Conservation (phyloP, 2,113 vertebrate genomes). For the Cricetomys ansorgei region DNA sequence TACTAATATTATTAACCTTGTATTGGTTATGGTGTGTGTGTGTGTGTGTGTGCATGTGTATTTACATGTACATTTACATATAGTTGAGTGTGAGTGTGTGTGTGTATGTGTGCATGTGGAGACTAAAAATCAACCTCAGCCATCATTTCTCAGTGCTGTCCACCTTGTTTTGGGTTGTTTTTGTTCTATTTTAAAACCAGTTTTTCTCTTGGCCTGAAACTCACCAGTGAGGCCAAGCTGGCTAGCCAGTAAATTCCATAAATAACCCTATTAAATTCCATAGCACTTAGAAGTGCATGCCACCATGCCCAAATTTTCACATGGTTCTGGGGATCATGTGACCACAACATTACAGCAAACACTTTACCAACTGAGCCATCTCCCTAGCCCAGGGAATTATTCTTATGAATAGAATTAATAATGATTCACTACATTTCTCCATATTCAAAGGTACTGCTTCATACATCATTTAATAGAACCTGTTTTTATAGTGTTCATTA, state of each 20-base stretch:
- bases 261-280: background rate
- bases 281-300: background rate
- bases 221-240: background rate
- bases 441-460: constrained; percentile 1
- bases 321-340: too few relatives aligned
- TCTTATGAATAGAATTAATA: background rate
- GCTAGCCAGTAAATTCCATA: background rate
- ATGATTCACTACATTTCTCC: background rate
- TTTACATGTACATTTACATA: background rate
- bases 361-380: background rate
- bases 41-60: background rate
- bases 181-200: background rate
- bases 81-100: background rate
- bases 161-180: background rate
- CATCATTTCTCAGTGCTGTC: background rate
- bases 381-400: background rate
- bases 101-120: background rate
- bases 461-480: background rate
- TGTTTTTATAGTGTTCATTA: background rate
- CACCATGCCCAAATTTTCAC: background rate
- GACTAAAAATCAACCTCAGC: background rate
- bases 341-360: background rate
- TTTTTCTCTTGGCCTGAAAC: background rate
- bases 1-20: background rate
- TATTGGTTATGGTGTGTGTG: background rate